Evolutionary conservation across 92 coral and sea anemone genomes (phyloP).

Genomic region (Phymanthus crucifer): DNA sequence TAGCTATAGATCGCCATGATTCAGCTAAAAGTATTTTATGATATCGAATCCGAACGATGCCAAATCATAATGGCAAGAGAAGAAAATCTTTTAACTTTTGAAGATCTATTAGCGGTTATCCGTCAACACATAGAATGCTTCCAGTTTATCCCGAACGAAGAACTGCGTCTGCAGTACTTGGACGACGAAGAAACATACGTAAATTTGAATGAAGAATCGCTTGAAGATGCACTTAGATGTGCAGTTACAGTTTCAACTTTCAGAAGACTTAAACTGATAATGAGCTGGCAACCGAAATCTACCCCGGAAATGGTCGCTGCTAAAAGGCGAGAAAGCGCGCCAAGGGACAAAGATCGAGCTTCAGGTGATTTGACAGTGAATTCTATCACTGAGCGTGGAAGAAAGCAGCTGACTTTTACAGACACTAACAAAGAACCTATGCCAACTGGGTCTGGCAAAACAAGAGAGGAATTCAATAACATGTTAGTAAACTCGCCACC

Average conservation of each 20-base stretch:
- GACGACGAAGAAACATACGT: constrained; percentile 31
- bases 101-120: neutral
- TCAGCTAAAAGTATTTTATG: no score
- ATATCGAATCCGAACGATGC: no score
- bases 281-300: neutral
- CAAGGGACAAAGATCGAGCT: no score
- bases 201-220: neutral
- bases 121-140: neutral
- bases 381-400: neutral
- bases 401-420: neutral
- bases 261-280: neutral
- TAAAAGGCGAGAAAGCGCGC: neutral
- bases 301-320: neutral
- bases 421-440: neutral
- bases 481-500: neutral
- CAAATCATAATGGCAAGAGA: neutral
- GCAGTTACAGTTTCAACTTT: neutral
- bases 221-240: neutral
- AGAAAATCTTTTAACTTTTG: neutral
- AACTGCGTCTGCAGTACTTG: constrained; percentile 20
- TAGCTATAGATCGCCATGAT: no score
- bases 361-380: no score
- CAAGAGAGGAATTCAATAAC: neutral
- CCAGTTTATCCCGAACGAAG: neutral
- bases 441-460: neutral